A percentile compares a stretch with the other conserved stretches of the same genome.
These are phyloP conservation scores for Microcebus jonahi DNA, from an alignment of 2,113 vertebrate genomes.

Conservation along the genomic window DNA sequence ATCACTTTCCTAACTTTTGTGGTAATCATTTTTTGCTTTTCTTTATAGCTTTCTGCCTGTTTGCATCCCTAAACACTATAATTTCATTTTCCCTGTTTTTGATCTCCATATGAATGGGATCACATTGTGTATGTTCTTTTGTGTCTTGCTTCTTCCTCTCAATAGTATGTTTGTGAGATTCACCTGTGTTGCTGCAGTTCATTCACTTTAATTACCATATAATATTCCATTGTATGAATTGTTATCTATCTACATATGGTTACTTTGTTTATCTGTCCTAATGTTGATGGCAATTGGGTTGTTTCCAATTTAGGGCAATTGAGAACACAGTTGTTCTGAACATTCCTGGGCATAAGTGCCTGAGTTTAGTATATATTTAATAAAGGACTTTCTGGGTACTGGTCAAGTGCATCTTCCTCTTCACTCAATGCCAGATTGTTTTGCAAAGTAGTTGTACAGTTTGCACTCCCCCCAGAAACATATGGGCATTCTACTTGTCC, in stretches of 20 bases:
- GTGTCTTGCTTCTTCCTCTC: background rate
- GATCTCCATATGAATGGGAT: background rate
- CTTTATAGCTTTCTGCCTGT: background rate
- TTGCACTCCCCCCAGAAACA: background rate
- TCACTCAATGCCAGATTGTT: background rate
- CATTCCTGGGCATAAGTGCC: background rate
- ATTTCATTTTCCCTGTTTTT: conserved; percentile 7
- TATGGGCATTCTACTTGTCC: background rate
- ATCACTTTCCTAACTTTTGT: background rate
- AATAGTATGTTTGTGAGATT: background rate
- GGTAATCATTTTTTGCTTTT: background rate
- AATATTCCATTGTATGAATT: background rate
- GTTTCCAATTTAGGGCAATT: background rate
- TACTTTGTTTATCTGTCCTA: background rate
- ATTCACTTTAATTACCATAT: background rate
- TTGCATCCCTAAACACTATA: background rate
- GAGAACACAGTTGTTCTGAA: background rate
- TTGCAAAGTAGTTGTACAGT: background rate
- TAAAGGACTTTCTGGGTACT: background rate
- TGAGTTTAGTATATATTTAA: background rate
- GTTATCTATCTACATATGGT: background rate
- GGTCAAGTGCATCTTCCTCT: background rate
- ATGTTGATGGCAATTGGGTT: background rate
- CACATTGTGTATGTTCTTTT: background rate
- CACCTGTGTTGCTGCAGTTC: background rate